phyloP scores from a whole-genome alignment of 2,797 vertebrate species.

The Sebastes trivittatus region DNA sequence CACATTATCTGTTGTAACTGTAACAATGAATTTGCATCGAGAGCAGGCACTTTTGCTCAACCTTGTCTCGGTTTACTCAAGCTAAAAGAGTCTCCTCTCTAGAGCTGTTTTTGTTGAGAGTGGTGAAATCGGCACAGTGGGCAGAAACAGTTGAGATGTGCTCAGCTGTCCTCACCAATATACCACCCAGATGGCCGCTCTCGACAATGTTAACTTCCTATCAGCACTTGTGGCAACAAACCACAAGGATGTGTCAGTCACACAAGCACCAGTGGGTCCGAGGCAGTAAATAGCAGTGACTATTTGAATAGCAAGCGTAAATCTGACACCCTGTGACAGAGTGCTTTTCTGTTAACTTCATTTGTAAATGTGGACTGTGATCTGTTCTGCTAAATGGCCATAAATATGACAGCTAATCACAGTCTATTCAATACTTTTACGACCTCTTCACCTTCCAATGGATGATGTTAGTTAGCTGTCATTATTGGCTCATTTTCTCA shows the following conservation, averaged over 20 bases:
- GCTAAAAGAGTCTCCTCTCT: background rate
- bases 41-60: background rate
- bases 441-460: no score
- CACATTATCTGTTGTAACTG: background rate
- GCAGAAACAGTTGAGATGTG: conserved; percentile 54
- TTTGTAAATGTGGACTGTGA: no score
- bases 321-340: conserved; percentile 12
- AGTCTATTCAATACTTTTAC: no score
- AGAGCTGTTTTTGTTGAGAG: conserved; percentile 17
- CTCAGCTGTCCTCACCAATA: conserved; percentile 78
- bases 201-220: conserved; percentile 63
- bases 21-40: background rate
- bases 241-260: conserved; percentile 76
- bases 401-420: no score
- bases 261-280: background rate
- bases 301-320: conserved; percentile 46
- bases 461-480: no score
- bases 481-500: no score
- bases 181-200: conserved; percentile 76
- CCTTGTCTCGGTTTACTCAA: background rate
- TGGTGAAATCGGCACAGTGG: conserved; percentile 33
- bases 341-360: background rate
- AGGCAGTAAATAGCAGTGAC: conserved; percentile 50
- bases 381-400: no score
- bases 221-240: conserved; percentile 73